phyloP scores from a whole-genome alignment of 2,113 vertebrate genomes.

The Trinectes maculatus region DNA sequence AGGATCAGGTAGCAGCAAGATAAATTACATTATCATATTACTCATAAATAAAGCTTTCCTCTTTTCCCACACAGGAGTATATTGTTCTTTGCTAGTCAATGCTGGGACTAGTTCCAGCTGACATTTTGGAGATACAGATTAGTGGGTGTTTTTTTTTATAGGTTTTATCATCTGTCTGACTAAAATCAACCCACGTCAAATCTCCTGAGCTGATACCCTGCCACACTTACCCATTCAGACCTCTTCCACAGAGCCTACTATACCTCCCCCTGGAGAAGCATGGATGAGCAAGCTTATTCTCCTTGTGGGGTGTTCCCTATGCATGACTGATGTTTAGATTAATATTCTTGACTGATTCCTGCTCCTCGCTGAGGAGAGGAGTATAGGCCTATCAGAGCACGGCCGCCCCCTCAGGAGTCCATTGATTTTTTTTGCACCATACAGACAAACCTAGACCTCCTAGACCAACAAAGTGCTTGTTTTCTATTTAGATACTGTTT shows the following conservation, averaged over 20 bases:
- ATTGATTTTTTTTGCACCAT: conserved; percentile 68
- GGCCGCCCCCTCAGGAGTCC: conserved; percentile 55
- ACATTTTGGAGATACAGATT: conserved; percentile 46
- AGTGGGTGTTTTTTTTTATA: conserved; percentile 48
- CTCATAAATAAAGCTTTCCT: conserved; percentile 13
- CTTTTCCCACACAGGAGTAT: conserved; percentile 9
- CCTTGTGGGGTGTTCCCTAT: conserved; percentile 77
- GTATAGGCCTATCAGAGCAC: conserved; percentile 54
- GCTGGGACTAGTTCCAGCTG: conserved; percentile 42
- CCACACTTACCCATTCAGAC: conserved; percentile 52
- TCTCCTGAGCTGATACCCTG: conserved; percentile 63
- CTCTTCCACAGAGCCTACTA: conserved; percentile 25
- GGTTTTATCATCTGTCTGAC: conserved; percentile 54
- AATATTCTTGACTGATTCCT: conserved; percentile 77
- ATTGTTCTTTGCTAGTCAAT: conserved; percentile 43
- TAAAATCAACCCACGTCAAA: conserved; percentile 56
- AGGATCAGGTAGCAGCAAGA: conserved; percentile 49
- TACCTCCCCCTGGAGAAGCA: conserved; percentile 66
- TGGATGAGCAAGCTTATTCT: conserved; percentile 77
- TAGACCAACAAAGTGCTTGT: conserved; percentile 43
- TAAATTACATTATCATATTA: conserved; percentile 54
- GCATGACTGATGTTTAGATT: conserved; percentile 81
- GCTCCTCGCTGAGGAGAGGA: conserved; percentile 48
- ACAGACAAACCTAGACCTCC: conserved; percentile 59
- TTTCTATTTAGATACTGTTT: conserved; percentile 45